Conservation (phyloP, 2,113 vertebrate species). For the Hoplias malabaricus region DNA sequence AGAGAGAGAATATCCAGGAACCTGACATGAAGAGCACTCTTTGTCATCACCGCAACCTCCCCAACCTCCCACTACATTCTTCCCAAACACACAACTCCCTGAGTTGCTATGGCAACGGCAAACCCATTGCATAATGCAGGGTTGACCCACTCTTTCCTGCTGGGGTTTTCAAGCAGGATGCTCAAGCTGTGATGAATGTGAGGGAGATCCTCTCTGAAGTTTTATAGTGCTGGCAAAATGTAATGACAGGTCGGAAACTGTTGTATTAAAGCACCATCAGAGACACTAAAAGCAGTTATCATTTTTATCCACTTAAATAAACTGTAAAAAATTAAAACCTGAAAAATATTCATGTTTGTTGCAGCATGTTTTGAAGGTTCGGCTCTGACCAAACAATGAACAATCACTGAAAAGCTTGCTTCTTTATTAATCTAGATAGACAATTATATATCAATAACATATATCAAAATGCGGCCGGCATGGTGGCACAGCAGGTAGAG, state of each 20-base stretch:
- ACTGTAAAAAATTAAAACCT: no score
- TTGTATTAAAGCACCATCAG: no score
- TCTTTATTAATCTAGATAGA: no score
- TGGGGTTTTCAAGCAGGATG: constrained; percentile 36
- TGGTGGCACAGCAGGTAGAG: no score
- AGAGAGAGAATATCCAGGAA: constrained; percentile 11
- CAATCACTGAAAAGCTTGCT: no score
- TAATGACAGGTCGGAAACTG: neutral
- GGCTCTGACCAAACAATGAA: no score
- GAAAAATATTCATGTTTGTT: no score
- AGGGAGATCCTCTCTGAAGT: constrained; percentile 1
- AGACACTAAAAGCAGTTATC: no score
- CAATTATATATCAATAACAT: no score
- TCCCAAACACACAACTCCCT: constrained; percentile 35
- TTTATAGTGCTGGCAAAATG: neutral
- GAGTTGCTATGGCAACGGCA: constrained; percentile 30
- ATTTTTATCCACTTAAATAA: no score
- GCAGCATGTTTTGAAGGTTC: no score
- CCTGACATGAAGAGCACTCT: constrained; percentile 8
- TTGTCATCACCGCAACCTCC: constrained; percentile 50
- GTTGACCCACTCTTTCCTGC: constrained; percentile 40
- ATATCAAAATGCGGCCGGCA: no score
- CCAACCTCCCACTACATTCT: neutral
- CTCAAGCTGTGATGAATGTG: constrained; percentile 31
- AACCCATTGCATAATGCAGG: constrained; percentile 55